Base-by-base conservation (phyloP, 2,888 invertebrate species). In the Drosophila yooni region DNA sequence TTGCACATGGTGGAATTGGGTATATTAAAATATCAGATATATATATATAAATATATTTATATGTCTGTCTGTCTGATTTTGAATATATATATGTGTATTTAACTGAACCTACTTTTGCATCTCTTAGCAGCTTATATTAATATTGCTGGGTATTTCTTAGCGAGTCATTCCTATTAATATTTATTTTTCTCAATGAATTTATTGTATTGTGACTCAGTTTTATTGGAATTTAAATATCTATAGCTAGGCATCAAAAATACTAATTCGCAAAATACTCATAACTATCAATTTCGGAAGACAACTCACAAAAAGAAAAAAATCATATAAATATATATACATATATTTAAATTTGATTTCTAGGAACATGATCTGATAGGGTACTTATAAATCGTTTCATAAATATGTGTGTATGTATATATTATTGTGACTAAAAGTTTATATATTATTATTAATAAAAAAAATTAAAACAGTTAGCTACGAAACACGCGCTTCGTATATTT, bases 131-230 rank as follows among this genome's bases (percentile, higher is more conserved):
- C 7, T 8, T 25, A 25, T 21, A 25, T 8, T 25, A 46, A 25
- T 15, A 46, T 25, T 46, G 36, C 27, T 50, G 38, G 53, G 67
- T 68, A 68, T 54, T 18, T 25, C 18, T 8, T 21, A 8, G 68
- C 48, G n/a, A 1, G n/a, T 15, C 25, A 56, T 61, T 31, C 8
- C 13, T 6, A n/a, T 10, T 13, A 15, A 21, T 63, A 51, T 60
- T 25, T 21, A 38, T 38, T 63, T 77, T 72, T 53, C 50, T 79
- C 38, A 80, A 81, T 81, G 71, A 83, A 81, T 80, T 72, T 61
- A 8, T 51, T 38, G 13, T 25, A 10, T 38, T 56, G 51, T 83
- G 81, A 83, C 60, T 83, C 81, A 82, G 66, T 43, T 74, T 65
- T 31, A 29, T 48, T 59, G 68, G 81, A 80, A 80, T 80, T 80